These are phyloP conservation scores for Euschistus heros DNA, from an alignment of 1,140 invertebrate species.

Conservation along the genomic window DNA sequence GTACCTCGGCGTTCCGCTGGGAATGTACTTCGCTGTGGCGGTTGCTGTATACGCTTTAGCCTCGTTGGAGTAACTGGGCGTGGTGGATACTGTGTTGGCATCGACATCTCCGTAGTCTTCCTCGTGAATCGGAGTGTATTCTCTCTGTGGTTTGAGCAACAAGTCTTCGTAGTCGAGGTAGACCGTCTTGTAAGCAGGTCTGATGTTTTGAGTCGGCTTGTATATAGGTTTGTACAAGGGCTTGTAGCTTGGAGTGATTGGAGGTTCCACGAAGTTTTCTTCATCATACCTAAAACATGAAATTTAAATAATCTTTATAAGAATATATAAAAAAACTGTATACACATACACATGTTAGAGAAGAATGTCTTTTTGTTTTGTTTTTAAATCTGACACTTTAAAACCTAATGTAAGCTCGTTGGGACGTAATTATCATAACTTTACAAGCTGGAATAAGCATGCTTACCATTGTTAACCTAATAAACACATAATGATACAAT, in stretches of 20 bases:
- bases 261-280: background rate
- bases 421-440: no score
- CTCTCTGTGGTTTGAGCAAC: background rate
- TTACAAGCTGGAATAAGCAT: no score
- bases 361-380: no score
- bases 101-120: background rate
- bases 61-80: background rate
- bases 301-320: no score
- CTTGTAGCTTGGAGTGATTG: background rate
- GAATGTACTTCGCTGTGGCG: background rate
- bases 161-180: background rate
- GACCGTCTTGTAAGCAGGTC: background rate
- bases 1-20: background rate
- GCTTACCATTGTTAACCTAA: no score
- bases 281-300: background rate
- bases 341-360: no score
- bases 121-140: background rate
- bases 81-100: conserved; percentile 1
- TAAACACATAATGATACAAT: no score
- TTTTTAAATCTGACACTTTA: no score
- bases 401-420: no score
- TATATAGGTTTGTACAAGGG: background rate
- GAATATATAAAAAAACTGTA: no score
- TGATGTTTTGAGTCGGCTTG: background rate
- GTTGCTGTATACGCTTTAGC: background rate